Percentiles rank a stretch among this genome's conserved stretches.
Conservation (phyloP, 2,113 vertebrate genomes). For the Sporophila hypoxantha region DNA sequence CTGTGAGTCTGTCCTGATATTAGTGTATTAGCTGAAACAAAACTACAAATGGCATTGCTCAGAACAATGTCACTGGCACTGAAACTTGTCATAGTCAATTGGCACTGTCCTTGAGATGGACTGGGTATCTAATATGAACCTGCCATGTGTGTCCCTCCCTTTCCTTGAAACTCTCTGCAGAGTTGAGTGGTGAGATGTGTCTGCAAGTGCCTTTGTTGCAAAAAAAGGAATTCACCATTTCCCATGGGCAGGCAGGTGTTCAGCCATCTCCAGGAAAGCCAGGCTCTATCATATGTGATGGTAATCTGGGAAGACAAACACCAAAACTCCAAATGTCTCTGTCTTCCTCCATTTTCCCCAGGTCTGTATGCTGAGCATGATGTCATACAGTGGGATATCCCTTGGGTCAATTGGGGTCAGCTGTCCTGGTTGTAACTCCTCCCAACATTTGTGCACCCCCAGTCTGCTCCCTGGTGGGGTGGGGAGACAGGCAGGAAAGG, state of each 20-base stretch:
- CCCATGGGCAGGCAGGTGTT: not conserved
- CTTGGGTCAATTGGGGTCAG: fast-evolving
- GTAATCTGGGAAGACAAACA: not conserved
- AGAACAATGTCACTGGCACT: not conserved
- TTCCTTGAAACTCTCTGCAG: not conserved
- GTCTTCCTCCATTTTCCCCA: not conserved
- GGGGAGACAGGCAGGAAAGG: not conserved
- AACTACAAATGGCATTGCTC: not conserved
- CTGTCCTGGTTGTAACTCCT: not conserved
- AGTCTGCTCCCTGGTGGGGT: not conserved
- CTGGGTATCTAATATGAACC: not conserved
- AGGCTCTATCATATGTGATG: fast-evolving
- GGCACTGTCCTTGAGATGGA: not conserved
- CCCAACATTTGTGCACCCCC: not conserved
- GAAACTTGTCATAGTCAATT: not conserved
- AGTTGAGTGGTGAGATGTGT: not conserved
- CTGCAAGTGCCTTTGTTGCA: not conserved
- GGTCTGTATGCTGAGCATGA: not conserved
- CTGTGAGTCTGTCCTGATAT: not conserved
- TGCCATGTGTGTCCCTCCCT: not conserved
- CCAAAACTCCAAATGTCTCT: not conserved
- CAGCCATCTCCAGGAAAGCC: not conserved
- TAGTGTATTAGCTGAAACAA: not conserved
- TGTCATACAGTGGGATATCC: not conserved
- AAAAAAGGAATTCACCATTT: not conserved